These are phyloP conservation scores for Myrmophylax atrothorax DNA, from an alignment of 2,113 vertebrate species.

Conservation along the genomic window DNA sequence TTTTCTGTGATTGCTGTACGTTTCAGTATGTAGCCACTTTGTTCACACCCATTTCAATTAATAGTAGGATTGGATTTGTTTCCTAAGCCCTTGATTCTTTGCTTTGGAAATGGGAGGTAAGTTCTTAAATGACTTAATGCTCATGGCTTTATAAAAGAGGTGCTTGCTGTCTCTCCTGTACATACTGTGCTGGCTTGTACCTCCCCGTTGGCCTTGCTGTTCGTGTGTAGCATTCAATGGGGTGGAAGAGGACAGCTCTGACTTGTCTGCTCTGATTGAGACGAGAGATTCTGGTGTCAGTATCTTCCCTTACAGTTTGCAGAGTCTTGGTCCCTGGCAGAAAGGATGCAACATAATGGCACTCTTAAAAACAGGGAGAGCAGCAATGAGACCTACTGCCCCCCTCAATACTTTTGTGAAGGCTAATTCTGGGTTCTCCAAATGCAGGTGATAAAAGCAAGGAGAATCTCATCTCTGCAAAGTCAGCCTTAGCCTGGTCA, in stretches of 20 bases:
- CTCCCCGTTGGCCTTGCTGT: neutral
- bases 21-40: neutral
- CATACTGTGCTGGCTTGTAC: rapidly evolving
- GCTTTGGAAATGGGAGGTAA: neutral
- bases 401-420: neutral
- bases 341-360: neutral
- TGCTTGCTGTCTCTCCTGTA: neutral
- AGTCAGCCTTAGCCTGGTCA: neutral
- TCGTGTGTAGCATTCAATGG: neutral
- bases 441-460: neutral
- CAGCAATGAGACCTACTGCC: neutral
- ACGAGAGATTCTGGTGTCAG: neutral
- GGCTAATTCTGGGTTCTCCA: neutral
- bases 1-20: neutral
- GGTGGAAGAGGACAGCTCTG: neutral
- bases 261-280: neutral
- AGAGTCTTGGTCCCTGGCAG: neutral
- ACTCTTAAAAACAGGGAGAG: neutral
- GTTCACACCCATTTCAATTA: neutral
- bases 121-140: neutral
- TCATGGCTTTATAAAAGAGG: neutral
- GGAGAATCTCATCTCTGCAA: neutral
- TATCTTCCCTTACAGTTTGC: neutral
- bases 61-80: neutral
- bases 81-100: neutral